Evolutionary conservation across 2,888 invertebrate genomes (phyloP).

Genomic region (Trichopria drosophilae): DNA sequence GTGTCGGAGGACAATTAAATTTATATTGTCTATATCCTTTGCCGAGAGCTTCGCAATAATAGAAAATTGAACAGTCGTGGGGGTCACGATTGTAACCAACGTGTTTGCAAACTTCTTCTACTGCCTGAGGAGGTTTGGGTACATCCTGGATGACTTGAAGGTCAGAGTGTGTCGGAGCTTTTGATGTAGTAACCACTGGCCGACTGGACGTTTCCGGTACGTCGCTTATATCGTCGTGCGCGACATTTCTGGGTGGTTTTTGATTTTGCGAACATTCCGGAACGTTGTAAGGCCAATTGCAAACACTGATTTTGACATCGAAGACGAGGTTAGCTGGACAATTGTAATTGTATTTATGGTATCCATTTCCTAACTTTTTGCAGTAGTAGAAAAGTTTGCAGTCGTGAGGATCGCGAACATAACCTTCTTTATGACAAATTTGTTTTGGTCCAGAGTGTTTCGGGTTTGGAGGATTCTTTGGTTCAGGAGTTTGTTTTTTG

Average conservation of each 20-base stretch:
- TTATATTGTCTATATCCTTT: background rate
- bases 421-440: background rate
- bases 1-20: conserved; percentile 26
- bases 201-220: no score
- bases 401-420: background rate
- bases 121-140: no score
- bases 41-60: conserved; percentile 17
- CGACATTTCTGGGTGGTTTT: no score
- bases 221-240: no score
- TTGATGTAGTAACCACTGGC: no score
- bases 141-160: no score
- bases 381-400: background rate
- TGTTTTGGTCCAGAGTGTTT: no score
- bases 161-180: no score
- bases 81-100: conserved; percentile 26
- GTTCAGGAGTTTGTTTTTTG: no score
- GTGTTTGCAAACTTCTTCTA: no score
- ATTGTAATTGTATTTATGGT: background rate
- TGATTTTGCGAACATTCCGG: no score
- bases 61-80: conserved; percentile 27
- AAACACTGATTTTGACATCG: conserved; percentile 3
- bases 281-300: conserved; percentile 26
- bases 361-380: background rate
- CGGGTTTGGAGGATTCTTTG: no score
- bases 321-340: conserved; percentile 11